A percentile compares a stretch with the other conserved stretches of the same genome.
These are phyloP conservation scores for Onychostoma macrolepis DNA, from an alignment of 2,113 vertebrate genomes.

Conservation along the genomic window DNA sequence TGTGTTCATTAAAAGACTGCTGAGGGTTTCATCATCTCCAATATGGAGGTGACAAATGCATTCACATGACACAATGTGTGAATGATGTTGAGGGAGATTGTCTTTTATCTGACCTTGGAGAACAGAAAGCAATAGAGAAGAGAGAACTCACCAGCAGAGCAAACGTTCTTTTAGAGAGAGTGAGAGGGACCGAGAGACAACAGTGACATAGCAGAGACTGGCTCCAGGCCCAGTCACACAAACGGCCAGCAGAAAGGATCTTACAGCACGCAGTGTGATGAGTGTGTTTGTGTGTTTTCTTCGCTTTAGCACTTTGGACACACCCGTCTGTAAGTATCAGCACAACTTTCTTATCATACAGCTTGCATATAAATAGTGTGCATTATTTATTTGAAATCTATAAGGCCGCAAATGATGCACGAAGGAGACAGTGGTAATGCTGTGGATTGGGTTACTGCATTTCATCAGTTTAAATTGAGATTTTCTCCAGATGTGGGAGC, in stretches of 20 bases:
- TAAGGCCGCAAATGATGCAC: neutral
- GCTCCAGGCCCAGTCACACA: slow-evolving; percentile 2
- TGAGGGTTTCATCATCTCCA: neutral
- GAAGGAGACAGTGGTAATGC: neutral
- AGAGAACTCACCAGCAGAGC: neutral
- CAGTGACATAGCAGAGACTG: neutral
- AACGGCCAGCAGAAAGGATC: neutral
- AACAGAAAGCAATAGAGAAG: slow-evolving; percentile 3
- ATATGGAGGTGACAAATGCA: neutral
- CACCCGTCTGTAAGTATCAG: neutral
- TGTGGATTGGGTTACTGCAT: neutral
- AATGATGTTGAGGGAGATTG: neutral
- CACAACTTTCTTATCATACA: neutral
- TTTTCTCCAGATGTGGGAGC: neutral
- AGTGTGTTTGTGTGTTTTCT: slow-evolving; percentile 11
- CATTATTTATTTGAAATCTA: neutral
- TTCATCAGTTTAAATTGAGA: neutral
- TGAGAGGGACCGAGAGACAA: neutral
- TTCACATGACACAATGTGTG: neutral
- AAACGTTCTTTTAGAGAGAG: neutral
- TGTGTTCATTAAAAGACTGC: neutral
- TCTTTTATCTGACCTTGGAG: slow-evolving; percentile 25
- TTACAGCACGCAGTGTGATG: neutral
- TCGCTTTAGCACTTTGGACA: neutral
- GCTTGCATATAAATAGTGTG: too few species aligned